Evolutionary conservation across 2,797 vertebrate species (phyloP), one percentile per base, ranked within the genome.

Genomic region (Helostoma temminkii): DNA sequence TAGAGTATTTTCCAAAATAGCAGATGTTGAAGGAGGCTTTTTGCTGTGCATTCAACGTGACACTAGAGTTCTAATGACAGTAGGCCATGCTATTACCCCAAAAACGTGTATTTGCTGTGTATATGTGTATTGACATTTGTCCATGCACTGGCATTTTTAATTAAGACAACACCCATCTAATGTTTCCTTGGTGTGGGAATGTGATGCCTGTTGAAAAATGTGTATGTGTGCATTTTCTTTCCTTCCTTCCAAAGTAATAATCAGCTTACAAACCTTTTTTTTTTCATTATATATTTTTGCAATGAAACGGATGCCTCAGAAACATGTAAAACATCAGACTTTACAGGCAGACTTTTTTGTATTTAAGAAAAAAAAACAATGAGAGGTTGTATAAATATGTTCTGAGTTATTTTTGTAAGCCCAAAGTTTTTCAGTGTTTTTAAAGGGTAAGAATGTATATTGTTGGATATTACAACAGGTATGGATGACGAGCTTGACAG

Each of bases 361-460:
- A 92, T 92, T 92, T 84, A 84, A 85, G 58, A 73, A 79, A 50
- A 72, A 58, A 50, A 80, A 52, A 63, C 55, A 64, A 60, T 61
- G 68, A 77, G 76, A 87, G 71, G 88, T 83, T 91, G 91, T 92
- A 91, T 69, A 92, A 91, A 93, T 92, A 82, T 82, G 89, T 91
- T 87, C 46, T 49, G 53, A 85, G 89, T 94, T 94, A 94, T 94
- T 94, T 95, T 95, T 94, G 85, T 94, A 94, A 90, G 87, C 80
- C 88, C 82, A 84, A 84, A 85, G 89, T 93, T 94, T 93, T 93
- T 76, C 91, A 93, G 90, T 91, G 92, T 94, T 93, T 94, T 91
- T 92, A 89, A 89, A 89, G 74, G 85, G 87, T 88, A 76, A 88
- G 92, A 95, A 93, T 94, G 92, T 93, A 92, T 90, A 65, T 87